These are phyloP conservation scores for Myopa tessellatipennis DNA, from an alignment of 2,888 invertebrate species.

Conservation along the genomic window DNA sequence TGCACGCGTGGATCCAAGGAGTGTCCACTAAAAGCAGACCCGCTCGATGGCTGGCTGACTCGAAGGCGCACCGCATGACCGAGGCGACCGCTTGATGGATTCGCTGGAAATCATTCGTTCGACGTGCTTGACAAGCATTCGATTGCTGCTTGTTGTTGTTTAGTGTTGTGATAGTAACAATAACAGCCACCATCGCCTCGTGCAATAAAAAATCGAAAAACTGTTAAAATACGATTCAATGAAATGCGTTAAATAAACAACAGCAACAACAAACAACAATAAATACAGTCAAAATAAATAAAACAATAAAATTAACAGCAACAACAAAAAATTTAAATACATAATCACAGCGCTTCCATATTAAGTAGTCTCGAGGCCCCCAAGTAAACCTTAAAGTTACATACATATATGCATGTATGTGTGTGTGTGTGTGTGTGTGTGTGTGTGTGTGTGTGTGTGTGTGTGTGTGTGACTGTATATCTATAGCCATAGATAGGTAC, in stretches of 20 bases:
- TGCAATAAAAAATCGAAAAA: conserved; percentile 19
- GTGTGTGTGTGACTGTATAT: neutral
- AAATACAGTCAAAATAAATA: conserved; percentile 15
- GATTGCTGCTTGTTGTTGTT: neutral
- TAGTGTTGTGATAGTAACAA: neutral
- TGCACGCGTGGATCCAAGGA: conserved; percentile 22
- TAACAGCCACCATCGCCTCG: neutral
- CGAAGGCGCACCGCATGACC: neutral
- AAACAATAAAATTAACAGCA: conserved; percentile 22
- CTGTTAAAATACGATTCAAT: conserved; percentile 25
- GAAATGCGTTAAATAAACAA: conserved; percentile 18
- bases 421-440: neutral
- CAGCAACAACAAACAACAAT: conserved; percentile 20
- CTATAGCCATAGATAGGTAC: neutral
- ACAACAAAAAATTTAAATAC: conserved; percentile 12
- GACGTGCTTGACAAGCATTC: conserved; percentile 17
- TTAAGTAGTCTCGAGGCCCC: conserved; percentile 21
- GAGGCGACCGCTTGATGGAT: conserved; percentile 31
- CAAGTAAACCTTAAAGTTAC: neutral
- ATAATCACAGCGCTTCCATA: conserved; percentile 27
- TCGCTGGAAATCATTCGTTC: conserved; percentile 34
- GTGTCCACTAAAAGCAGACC: neutral
- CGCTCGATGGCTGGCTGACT: neutral
- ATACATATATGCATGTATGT: neutral
- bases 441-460: neutral